Percentiles rank a stretch among this genome's conserved stretches.
phyloP scores from a whole-genome alignment of 2,797 vertebrate species.

The Botia kubotai region DNA sequence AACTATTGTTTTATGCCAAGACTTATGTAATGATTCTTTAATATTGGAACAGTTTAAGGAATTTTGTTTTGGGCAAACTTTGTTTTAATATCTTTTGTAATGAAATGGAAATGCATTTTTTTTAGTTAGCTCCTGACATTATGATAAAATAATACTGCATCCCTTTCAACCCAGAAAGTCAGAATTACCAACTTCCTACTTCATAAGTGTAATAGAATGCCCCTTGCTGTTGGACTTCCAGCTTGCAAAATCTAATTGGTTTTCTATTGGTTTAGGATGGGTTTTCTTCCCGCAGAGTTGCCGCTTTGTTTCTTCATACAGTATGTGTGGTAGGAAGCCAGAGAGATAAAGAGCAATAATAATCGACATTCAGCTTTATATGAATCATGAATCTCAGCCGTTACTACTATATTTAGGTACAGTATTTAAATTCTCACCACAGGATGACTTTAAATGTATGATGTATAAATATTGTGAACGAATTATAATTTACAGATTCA shows the following conservation, averaged over 20 bases:
- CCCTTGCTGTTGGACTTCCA: not conserved
- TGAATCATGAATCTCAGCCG: not conserved
- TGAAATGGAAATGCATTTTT: not conserved
- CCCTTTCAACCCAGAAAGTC: not conserved
- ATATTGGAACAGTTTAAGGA: not conserved
- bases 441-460: not conserved
- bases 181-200: not conserved
- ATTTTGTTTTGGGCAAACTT: not conserved
- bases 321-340: not conserved
- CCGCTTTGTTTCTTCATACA: not conserved
- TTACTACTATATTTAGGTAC: not conserved
- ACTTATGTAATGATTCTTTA: not conserved
- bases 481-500: too few species aligned
- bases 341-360: not conserved
- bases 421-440: not conserved
- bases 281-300: not conserved
- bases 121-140: not conserved
- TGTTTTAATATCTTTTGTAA: not conserved
- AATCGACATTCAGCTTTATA: not conserved
- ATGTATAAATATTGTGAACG: too few species aligned
- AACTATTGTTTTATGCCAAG: not conserved
- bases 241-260: not conserved
- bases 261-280: not conserved
- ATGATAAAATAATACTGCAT: not conserved
- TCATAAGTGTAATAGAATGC: not conserved